Base-by-base conservation (phyloP, 2,113 vertebrate genomes). In the Xenus cinereus region DNA sequence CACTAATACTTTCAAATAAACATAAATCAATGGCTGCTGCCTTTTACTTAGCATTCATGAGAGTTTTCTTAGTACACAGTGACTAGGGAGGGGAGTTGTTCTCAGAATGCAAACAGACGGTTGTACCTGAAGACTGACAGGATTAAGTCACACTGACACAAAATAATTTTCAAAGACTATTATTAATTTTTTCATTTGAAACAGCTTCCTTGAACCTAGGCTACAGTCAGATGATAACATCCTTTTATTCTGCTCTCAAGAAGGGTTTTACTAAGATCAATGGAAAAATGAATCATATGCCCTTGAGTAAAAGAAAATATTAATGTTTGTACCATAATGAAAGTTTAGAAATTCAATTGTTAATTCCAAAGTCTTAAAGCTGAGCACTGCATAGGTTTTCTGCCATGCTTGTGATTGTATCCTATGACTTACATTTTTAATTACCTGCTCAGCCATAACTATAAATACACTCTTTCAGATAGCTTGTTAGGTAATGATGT, bases 341-440 rank as follows among this genome's bases (percentile, higher is more conserved):
- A 89, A 87, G 23, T 67, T 80, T 46, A 57, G 24, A 50, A 76
- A 80, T 67, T 64, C 23, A 60, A 6, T 21, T 89, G 53, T 75
- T 78, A 72, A 84, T 69, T 32, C 19, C 62, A 33, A 75, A 85
- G n/a, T 50, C 54, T 60, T 71, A 4, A 74, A 54, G 9, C 62
- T 74, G 78, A 91, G 21, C 51, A 53, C 9, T 51, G 60, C 22
- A 71, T 12, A 95, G 53, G 60, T 76, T 93, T 96, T 78, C 60
- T 94, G 73, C 41, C 56, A 89, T 21, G 46, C 10, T 75, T 76
- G 37, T 24, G 45, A 72, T 27, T 94, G 54, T 26, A 88, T 54
- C 35, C 63, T 54, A 12, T 91, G 68, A 93, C 79, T 93, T 86
- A 83, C 12, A 74, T 76, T 90, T 93, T 94, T 89, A 81, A 96